Evolutionary conservation across 2,888 invertebrate genomes (phyloP), one percentile per base, ranked within the genome.

Genomic region (Taenaris catops): DNA sequence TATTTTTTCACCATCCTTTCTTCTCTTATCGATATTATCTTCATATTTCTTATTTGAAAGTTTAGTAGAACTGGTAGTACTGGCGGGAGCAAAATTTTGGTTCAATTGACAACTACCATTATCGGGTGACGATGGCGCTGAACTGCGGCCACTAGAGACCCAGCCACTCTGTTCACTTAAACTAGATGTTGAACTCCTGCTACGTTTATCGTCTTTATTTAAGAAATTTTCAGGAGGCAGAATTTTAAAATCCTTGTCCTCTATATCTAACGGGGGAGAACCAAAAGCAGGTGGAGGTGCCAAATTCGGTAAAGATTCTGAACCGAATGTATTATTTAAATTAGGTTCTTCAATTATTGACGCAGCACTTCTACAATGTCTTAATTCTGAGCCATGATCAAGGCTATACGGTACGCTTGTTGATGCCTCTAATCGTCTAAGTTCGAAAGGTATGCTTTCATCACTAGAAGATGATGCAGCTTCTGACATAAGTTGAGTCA

Each of bases 81-180:
- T 66, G 50, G 69, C 73, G 52, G 59, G 69, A 46, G 56, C 49
- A 41, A 67, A 84, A 58, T 63, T 89, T 68, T 69, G 88, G 59
- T 69, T 87, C 74, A 71, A 84, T 73, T 78, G 87, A 80, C 69
- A 79, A 69, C 74, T 88, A 32, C 71, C 76, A 56, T 79, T 76
- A 56, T 91, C 91, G 2, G 91, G 91, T 32, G 90, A 88, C 0
- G 91, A 91, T n/a, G 88, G 88, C 8, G 88, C 89, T 29, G 91
- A 91, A 57, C 91, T 91, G 23, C 90, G 87, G 24, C 92, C 91
- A 53, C 94, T 95, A 14, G 94, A 94, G 0, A 95, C 94, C 95
- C 95, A 96, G 1, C 95, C 95, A 58, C 95, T 95, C 69, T 94
- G 93, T 68, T 95, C 95, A 55, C 94, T 95, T 41, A 93, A 73